These are phyloP conservation scores for Rhimphoctona megacephalus DNA, from an alignment of 2,888 invertebrate species.

Conservation along the genomic window DNA sequence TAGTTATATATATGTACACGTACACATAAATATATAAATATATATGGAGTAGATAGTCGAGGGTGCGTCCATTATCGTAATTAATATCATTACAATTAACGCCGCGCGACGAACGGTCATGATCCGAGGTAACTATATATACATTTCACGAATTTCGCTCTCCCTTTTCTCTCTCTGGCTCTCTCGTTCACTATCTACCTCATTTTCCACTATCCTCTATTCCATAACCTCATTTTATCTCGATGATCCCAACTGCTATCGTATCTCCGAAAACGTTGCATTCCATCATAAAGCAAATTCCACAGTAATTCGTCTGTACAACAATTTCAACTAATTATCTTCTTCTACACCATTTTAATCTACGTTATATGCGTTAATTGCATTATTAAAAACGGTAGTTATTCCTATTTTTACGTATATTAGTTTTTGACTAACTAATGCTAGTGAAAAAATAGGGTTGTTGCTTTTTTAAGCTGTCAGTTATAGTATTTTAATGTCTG, in stretches of 20 bases:
- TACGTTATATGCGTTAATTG: background rate
- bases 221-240: constrained; percentile 40
- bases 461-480: background rate
- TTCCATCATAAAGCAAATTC: constrained; percentile 11
- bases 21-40: constrained; percentile 28
- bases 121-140: constrained; percentile 55
- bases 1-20: constrained; percentile 8
- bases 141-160: constrained; percentile 43
- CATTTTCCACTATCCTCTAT: constrained; percentile 17
- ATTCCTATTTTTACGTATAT: background rate
- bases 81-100: constrained; percentile 83
- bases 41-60: constrained; percentile 33
- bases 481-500: no score
- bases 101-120: constrained; percentile 68
- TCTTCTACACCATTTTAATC: background rate
- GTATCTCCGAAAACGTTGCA: constrained; percentile 30
- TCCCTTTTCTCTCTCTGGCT: constrained; percentile 2
- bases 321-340: constrained; percentile 15
- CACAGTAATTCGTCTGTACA: constrained; percentile 2
- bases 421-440: background rate
- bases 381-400: background rate
- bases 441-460: background rate
- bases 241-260: constrained; percentile 39
- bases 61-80: constrained; percentile 81
- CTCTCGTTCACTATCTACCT: constrained; percentile 14